Base-by-base conservation (phyloP, 2,113 vertebrate species). In the Sinosuthora webbiana region DNA sequence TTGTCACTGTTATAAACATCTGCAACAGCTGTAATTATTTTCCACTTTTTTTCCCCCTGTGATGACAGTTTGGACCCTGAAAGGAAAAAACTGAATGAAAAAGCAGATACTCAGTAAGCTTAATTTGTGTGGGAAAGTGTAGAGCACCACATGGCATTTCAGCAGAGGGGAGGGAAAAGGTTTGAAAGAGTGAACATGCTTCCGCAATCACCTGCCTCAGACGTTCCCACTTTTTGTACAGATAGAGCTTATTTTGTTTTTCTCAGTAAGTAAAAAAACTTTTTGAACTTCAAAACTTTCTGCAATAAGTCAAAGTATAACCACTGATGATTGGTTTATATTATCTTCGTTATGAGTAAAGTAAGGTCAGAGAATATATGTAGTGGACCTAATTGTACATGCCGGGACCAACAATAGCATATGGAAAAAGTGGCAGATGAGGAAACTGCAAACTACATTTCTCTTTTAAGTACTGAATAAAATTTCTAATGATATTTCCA, bases 1-100 rank as follows among this genome's bases (percentile, higher is more conserved):
- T 83, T 95, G 81, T 94, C 89, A 62, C 86, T 94, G 70, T 70
- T 93, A 85, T 93, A 97, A 96, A 96, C 92, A 92, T 97, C 83
- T 92, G 81, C 65, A 25, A 63, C 53, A 95, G 76, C 68, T 95
- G 84, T 73, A 93, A 94, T 92, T 89, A 80, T 89, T 94, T 95
- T 83, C 55, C 81, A 41, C 59, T 91, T 64, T 65, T 39, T 65
- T 25, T 14, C 0, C 10, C 10, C 20, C 0, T 3, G 5, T 83
- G 90, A 90, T 96, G 92, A 96, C 59, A 96, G 78, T 93, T 95
- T 95, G 84, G 82, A 79, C 91, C 73, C 95, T 92, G 79, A 85
- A 95, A 96, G 52, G 44, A 82, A 91, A 94, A 95, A 95, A 71
- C 2, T 96, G 70, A 97, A 80, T 74, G 90, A 69, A 95, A 95